phyloP scores from a whole-genome alignment of 1,140 invertebrate species.

The Procambarus clarkii region DNA sequence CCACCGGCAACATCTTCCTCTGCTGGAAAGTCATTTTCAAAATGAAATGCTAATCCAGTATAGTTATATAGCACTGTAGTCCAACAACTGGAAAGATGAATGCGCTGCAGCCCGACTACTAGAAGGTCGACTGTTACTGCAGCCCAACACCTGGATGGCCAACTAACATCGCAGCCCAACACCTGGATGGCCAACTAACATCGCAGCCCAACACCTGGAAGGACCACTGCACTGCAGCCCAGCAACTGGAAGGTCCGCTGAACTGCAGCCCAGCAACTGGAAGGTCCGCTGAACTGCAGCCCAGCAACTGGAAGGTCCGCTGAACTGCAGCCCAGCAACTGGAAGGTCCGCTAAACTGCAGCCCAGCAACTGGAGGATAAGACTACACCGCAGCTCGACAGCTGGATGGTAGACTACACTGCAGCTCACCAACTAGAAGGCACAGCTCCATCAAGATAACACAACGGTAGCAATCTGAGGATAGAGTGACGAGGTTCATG shows the following conservation, averaged over 20 bases:
- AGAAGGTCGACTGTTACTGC: background rate
- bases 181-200: background rate
- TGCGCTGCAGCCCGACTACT: no score
- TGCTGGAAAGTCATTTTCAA: no score
- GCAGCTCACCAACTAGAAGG: background rate
- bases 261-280: background rate
- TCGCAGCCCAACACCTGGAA: background rate
- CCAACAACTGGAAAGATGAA: no score
- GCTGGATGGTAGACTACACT: background rate
- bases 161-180: background rate
- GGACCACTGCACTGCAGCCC: background rate
- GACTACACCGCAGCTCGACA: background rate
- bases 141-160: background rate
- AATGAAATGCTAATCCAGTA: no score
- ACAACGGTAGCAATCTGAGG: background rate
- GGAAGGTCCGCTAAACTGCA: background rate
- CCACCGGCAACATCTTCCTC: no score
- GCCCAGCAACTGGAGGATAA: background rate
- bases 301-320: background rate
- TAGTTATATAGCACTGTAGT: no score
- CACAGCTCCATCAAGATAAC: background rate
- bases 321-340: background rate
- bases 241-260: background rate
- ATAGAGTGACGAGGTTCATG: slow-evolving; percentile 33
- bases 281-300: background rate